Conservation (phyloP, 2,113 vertebrate species). For the Poicephalus gulielmi region DNA sequence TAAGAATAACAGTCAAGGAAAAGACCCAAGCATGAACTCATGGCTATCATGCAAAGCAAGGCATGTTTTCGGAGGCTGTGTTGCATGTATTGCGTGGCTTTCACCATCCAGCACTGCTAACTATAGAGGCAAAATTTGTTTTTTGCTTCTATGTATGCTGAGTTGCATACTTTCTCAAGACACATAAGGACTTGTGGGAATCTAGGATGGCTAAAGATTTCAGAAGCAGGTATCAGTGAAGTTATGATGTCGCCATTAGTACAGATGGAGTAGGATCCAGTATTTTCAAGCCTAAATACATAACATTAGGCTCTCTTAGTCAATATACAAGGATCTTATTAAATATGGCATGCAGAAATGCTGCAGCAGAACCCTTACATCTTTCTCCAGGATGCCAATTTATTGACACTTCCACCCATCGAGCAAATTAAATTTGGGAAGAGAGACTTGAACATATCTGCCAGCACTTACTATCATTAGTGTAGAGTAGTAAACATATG, state of each 20-base stretch:
- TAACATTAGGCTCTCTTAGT: not conserved
- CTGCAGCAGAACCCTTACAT: not conserved
- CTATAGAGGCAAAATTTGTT: not conserved
- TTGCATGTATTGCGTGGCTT: too few relatives aligned
- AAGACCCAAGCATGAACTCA: not conserved
- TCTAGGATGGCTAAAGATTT: not conserved
- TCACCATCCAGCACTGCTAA: not conserved
- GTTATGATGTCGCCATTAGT: fast-evolving
- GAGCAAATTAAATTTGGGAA: not conserved
- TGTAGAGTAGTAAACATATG: not conserved
- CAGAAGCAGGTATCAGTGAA: not conserved
- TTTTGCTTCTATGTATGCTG: not conserved
- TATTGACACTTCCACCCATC: not conserved
- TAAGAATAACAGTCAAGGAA: not conserved
- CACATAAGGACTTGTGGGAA: fast-evolving
- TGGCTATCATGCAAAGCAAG: not conserved
- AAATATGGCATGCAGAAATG: not conserved
- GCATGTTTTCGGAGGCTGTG: not conserved
- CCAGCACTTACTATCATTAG: not conserved
- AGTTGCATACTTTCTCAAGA: not conserved
- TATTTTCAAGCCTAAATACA: not conserved
- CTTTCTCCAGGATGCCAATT: not conserved
- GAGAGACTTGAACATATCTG: fast-evolving
- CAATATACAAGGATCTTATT: not conserved
- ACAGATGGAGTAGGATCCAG: not conserved